Evolutionary conservation across 1,140 invertebrate genomes (phyloP).

Genomic region (Temnothorax longispinosus): DNA sequence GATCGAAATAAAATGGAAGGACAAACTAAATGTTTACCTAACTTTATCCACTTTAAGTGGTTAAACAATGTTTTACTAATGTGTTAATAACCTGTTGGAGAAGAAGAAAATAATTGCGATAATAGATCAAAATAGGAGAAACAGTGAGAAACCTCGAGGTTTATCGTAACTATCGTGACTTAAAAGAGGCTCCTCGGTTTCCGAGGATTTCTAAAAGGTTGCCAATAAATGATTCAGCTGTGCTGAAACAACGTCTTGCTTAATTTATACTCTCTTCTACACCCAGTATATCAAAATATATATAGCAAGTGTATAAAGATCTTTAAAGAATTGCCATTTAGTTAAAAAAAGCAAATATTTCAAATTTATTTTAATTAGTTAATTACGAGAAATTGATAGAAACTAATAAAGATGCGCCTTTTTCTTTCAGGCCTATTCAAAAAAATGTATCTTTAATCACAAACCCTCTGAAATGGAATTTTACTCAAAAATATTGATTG

Average conservation of each 20-base stretch:
- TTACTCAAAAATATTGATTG: not conserved
- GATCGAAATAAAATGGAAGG: slow-evolving; percentile 6
- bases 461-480: not conserved
- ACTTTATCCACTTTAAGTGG: not conserved
- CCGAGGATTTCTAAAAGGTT: slow-evolving; percentile 46
- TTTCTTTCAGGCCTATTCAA: not conserved
- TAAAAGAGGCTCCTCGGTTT: slow-evolving; percentile 6
- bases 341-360: not conserved
- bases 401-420: not conserved
- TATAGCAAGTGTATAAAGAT: not conserved
- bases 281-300: not conserved
- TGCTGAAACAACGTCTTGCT: slow-evolving; percentile 28
- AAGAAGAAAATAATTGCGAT: slow-evolving; percentile 48
- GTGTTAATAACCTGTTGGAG: not conserved
- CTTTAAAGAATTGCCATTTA: not conserved
- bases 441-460: not conserved
- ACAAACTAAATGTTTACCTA: slow-evolving; percentile 1
- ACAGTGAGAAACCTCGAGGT: not conserved
- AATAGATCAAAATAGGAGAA: slow-evolving; percentile 24
- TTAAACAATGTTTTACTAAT: not conserved
- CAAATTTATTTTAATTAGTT: not conserved
- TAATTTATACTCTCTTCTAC: slow-evolving; percentile 6
- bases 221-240: slow-evolving; percentile 64
- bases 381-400: not conserved
- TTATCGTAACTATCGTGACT: slow-evolving; percentile 16